Conservation (phyloP, 2,888 invertebrate species). For the Periphyllus acericola region DNA sequence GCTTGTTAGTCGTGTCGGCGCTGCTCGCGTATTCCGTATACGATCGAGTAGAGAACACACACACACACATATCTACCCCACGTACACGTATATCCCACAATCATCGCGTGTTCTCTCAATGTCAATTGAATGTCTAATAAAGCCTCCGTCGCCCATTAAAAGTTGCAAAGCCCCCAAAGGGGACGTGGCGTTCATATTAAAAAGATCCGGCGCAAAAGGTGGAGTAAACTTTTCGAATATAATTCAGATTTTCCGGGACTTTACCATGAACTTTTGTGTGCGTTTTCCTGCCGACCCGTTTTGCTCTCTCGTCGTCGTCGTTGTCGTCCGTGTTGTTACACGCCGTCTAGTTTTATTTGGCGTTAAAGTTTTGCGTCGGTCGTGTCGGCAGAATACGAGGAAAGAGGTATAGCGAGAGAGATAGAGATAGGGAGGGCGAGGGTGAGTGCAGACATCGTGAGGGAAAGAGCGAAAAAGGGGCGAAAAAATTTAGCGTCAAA, state of each 20-base stretch:
- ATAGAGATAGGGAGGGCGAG: no score
- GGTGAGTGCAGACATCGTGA: no score
- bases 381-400: no score
- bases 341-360: conserved; percentile 34
- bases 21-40: no score
- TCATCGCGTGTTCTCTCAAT: neutral
- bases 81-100: no score
- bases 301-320: neutral
- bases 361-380: conserved; percentile 45
- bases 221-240: conserved; percentile 59
- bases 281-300: conserved; percentile 5
- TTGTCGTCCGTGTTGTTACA: neutral
- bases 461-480: no score
- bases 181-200: conserved; percentile 50
- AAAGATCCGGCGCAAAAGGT: conserved; percentile 45
- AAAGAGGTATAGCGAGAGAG: no score
- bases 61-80: no score
- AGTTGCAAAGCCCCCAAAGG: conserved; percentile 30
- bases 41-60: no score
- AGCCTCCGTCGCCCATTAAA: conserved; percentile 9
- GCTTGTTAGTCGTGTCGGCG: neutral
- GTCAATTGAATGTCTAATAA: conserved; percentile 33
- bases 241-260: conserved; percentile 57
- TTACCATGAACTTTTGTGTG: conserved; percentile 44
- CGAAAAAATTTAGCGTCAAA: conserved; percentile 51